Conservation (phyloP, 2,888 invertebrate species). For the Calameuta filiformis region DNA sequence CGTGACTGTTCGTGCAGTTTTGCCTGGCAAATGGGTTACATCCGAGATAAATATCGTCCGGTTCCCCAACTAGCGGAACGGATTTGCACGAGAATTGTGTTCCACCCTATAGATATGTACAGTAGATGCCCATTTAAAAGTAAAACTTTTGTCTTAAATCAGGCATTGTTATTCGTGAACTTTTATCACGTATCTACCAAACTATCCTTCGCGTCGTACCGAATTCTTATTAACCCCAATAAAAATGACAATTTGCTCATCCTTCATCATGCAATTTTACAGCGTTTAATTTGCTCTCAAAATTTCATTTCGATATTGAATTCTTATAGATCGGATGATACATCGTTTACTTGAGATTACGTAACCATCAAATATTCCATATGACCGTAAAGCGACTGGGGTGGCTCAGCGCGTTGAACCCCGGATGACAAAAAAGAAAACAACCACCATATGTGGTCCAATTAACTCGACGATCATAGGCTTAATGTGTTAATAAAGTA, state of each 20-base stretch:
- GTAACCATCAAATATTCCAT: background rate
- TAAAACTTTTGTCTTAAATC: background rate
- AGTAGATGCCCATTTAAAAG: background rate
- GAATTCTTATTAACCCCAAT: background rate
- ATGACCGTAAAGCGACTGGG: background rate
- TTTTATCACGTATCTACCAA: background rate
- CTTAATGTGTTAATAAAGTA: background rate
- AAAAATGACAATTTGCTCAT: background rate
- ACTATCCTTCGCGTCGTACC: background rate
- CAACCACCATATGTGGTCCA: background rate
- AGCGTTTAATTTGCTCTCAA: background rate
- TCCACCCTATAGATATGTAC: background rate
- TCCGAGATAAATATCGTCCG: constrained; percentile 18
- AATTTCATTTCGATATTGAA: background rate
- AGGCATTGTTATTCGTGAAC: background rate
- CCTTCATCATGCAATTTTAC: background rate
- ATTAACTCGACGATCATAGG: background rate
- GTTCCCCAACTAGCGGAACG: background rate
- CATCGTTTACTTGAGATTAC: background rate
- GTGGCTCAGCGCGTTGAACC: background rate
- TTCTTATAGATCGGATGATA: background rate
- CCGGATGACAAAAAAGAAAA: background rate
- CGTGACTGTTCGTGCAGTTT: background rate
- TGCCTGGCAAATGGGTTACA: constrained; percentile 15
- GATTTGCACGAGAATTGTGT: constrained; percentile 1